Evolutionary conservation across 2,888 invertebrate genomes (phyloP).

Genomic region (Lucinisca nassula): DNA sequence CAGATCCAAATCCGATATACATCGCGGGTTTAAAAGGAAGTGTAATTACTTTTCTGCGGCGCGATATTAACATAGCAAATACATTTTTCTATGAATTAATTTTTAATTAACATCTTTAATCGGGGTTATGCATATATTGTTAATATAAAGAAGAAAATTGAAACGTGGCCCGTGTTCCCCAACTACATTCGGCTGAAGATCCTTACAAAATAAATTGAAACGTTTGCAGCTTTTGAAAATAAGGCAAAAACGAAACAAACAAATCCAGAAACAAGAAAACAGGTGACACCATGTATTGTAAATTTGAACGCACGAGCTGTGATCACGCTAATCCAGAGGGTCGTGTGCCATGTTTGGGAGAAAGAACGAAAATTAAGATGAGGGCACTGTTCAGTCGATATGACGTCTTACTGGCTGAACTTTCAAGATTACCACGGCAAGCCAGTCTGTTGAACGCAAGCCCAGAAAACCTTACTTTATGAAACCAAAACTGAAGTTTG

Average conservation of each 20-base stretch:
- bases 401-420: not conserved
- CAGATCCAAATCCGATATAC: slow-evolving; percentile 9
- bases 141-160: not conserved
- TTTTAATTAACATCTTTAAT: slow-evolving; percentile 6
- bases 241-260: not conserved
- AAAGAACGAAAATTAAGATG: not conserved
- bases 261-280: not conserved
- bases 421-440: not conserved
- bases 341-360: not conserved
- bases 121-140: slow-evolving; percentile 6
- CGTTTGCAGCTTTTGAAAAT: not conserved
- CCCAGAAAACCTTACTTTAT: no score
- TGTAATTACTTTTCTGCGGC: not conserved
- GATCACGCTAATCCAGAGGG: not conserved
- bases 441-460: not conserved
- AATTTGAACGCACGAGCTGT: not conserved
- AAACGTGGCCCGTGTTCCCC: not conserved
- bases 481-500: no score
- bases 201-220: not conserved
- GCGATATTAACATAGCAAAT: not conserved
- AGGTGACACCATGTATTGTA: not conserved
- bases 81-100: not conserved
- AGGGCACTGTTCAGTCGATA: not conserved
- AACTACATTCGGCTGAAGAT: not conserved
- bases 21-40: not conserved